Evolutionary conservation across 1,140 invertebrate genomes (phyloP).

Genomic region (Sinonovacula constricta): DNA sequence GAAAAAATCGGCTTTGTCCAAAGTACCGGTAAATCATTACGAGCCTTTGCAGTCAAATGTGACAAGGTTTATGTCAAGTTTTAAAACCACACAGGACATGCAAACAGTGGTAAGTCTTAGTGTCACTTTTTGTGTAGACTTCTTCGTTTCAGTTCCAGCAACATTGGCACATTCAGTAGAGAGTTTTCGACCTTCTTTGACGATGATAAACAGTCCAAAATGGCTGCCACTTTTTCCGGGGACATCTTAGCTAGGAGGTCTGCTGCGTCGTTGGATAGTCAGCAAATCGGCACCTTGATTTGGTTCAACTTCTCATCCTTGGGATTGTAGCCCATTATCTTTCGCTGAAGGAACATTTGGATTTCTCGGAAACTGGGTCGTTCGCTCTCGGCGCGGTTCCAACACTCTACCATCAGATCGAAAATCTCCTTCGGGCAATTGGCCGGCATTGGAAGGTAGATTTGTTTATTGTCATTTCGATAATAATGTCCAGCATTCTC

Average conservation of each 20-base stretch:
- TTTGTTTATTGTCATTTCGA: conserved; percentile 72
- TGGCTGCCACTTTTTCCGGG: conserved; percentile 27
- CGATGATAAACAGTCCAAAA: conserved; percentile 19
- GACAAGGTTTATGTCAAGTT: too few relatives aligned
- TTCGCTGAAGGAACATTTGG: conserved; percentile 93
- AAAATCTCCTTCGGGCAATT: conserved; percentile 81
- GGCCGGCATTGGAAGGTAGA: conserved; percentile 69
- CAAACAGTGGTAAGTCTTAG: too few relatives aligned
- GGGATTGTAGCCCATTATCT: conserved; percentile 86
- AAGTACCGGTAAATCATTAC: too few relatives aligned
- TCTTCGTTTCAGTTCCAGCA: conserved; percentile 18
- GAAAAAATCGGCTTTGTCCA: too few relatives aligned
- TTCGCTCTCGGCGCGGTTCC: conserved; percentile 87
- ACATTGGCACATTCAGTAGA: conserved; percentile 15
- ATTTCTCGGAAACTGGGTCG: conserved; percentile 95
- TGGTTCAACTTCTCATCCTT: conserved; percentile 76
- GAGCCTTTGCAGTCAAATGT: too few relatives aligned
- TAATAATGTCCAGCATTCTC: conserved; percentile 81
- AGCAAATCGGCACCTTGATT: conserved; percentile 73
- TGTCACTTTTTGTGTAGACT: conserved; percentile 3
- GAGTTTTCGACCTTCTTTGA: conserved; percentile 14
- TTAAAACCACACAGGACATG: too few relatives aligned
- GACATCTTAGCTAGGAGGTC: conserved; percentile 17
- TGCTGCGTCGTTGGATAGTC: conserved; percentile 54
- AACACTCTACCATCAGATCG: conserved; percentile 96